phyloP scores from a whole-genome alignment of 1,140 invertebrate genomes.

The Drosophila truncata region DNA sequence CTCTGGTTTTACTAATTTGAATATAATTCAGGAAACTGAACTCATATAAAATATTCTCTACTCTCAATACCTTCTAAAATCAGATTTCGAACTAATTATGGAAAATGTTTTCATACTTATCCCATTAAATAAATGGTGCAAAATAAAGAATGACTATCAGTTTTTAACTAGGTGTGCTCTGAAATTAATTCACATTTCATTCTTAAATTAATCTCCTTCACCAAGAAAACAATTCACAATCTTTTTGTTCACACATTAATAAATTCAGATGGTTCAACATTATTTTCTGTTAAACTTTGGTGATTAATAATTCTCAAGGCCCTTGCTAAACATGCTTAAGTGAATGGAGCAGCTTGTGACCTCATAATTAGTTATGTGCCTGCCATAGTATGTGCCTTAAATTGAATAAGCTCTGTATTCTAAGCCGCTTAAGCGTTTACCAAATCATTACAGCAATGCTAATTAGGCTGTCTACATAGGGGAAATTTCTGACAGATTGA shows the following conservation, averaged over 20 bases:
- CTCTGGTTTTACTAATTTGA: neutral
- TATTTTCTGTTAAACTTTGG: neutral
- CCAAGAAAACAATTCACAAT: conserved; percentile 1
- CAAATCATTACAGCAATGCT: conserved; percentile 2
- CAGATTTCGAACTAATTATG: neutral
- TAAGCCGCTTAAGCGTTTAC: conserved; percentile 13
- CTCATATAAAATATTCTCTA: neutral
- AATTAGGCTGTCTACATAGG: neutral
- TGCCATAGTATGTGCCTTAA: conserved; percentile 10
- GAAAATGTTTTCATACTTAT: neutral
- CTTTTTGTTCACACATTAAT: conserved; percentile 18
- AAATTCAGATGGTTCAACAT: conserved; percentile 1
- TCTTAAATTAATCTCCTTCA: conserved; percentile 9
- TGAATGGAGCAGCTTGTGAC: conserved; percentile 12
- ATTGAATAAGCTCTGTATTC: conserved; percentile 4
- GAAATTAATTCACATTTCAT: conserved; percentile 8
- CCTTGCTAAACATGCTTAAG: conserved; percentile 1
- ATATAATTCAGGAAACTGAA: neutral
- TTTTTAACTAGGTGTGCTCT: conserved; percentile 7
- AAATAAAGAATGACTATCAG: neutral
- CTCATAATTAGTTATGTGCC: conserved; percentile 24
- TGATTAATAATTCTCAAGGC: conserved; percentile 19
- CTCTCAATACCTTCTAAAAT: neutral
- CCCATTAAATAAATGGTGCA: neutral
- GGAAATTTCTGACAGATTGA: too few relatives aligned